Evolutionary conservation across 2,888 invertebrate species (phyloP).

Genomic region (Nomada goodeniana): DNA sequence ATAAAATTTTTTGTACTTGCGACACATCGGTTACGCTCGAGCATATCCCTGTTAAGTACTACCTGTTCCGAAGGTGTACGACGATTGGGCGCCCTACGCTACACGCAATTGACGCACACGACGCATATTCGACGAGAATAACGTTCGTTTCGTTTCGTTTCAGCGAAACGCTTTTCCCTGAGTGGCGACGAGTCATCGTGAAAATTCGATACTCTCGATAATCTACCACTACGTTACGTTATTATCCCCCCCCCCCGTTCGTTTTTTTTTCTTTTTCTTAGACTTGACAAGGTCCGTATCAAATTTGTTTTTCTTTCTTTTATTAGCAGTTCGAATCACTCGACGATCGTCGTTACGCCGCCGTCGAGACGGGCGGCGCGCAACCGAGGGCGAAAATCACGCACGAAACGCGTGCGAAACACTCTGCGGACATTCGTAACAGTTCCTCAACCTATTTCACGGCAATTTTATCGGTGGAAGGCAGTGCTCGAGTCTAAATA

Average conservation of each 20-base stretch:
- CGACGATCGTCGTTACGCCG: neutral
- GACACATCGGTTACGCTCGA: neutral
- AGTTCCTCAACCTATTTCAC: slow-evolving; percentile 73
- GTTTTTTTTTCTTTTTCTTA: neutral
- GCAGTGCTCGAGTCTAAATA: slow-evolving; percentile 77
- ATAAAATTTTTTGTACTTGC: neutral
- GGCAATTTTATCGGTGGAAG: slow-evolving; percentile 78
- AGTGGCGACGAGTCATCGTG: slow-evolving; percentile 71
- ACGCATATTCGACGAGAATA: slow-evolving; percentile 61
- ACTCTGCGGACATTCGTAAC: neutral
- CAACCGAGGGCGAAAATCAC: slow-evolving; percentile 14
- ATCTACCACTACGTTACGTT: slow-evolving; percentile 43
- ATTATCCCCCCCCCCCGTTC: too few relatives aligned
- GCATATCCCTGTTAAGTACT: neutral
- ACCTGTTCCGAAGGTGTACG: neutral
- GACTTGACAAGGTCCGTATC: slow-evolving; percentile 1
- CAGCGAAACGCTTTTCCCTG: slow-evolving; percentile 75
- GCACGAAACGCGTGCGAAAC: slow-evolving; percentile 19
- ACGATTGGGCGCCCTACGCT: slow-evolving; percentile 17
- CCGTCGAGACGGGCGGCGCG: slow-evolving; percentile 20
- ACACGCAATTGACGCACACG: slow-evolving; percentile 49
- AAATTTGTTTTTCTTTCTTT: neutral
- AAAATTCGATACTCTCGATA: slow-evolving; percentile 64
- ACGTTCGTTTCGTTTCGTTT: slow-evolving; percentile 3
- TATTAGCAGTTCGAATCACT: too few relatives aligned